These are phyloP conservation scores for Gulo gulo DNA, from an alignment of 2,113 vertebrate genomes.

Conservation along the genomic window DNA sequence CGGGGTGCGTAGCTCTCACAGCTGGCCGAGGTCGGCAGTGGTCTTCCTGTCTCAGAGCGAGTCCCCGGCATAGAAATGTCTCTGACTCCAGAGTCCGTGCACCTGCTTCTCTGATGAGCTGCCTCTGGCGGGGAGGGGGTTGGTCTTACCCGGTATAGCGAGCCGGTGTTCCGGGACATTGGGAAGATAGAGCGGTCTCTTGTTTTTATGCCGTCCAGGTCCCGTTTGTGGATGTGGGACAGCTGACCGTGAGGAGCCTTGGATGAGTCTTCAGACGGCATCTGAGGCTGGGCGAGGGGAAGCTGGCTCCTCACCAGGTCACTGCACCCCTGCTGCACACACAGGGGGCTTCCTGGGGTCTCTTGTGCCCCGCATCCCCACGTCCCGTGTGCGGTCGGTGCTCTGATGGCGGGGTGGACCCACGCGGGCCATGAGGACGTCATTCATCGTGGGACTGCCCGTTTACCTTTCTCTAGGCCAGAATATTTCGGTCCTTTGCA, in stretches of 20 bases:
- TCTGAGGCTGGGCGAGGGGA: background rate
- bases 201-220: background rate
- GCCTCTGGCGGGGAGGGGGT: background rate
- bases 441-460: accelerated
- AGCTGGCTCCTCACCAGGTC: accelerated
- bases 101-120: background rate
- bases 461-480: background rate
- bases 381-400: accelerated
- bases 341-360: background rate
- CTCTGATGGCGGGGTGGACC: background rate
- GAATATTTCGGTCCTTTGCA: background rate
- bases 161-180: background rate
- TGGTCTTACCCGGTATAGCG: background rate
- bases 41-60: accelerated
- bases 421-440: accelerated
- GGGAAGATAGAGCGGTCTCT: background rate
- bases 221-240: accelerated
- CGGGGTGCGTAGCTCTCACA: background rate
- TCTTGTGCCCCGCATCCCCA: accelerated
- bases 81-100: accelerated
- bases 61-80: accelerated
- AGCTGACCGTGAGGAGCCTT: too few species aligned
- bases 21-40: accelerated
- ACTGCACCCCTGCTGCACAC: background rate
- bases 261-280: background rate